Evolutionary conservation across 2,888 invertebrate species (phyloP).

Genomic region (Agrochola litura): DNA sequence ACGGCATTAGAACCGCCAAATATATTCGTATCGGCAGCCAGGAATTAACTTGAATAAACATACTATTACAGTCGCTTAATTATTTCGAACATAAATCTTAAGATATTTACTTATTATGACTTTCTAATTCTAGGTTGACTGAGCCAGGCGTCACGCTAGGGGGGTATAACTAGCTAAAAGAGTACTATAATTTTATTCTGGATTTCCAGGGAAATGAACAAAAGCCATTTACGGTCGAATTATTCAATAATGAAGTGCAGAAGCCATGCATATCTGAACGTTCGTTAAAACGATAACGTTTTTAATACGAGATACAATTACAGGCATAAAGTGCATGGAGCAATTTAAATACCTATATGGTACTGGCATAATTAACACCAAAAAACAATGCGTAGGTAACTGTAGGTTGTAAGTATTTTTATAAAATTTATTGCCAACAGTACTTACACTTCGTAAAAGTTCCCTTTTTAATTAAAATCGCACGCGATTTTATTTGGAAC

Average conservation of each 20-base stretch:
- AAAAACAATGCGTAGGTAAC: conserved; percentile 23
- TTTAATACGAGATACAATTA: conserved; percentile 46
- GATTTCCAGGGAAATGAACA: conserved; percentile 74
- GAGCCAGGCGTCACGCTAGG: conserved; percentile 80
- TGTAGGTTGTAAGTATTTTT: conserved; percentile 10
- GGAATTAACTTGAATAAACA: conserved; percentile 73
- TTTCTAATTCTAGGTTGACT: conserved; percentile 83
- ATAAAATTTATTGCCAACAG: conserved; percentile 13
- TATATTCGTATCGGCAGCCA: conserved; percentile 60
- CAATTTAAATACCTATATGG: conserved; percentile 13
- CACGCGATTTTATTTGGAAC: conserved; percentile 18
- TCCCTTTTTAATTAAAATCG: conserved; percentile 32
- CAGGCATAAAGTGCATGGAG: conserved; percentile 14
- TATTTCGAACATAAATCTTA: conserved; percentile 84
- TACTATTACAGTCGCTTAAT: conserved; percentile 78
- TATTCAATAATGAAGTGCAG: conserved; percentile 57
- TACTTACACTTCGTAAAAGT: conserved; percentile 12
- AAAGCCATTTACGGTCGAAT: conserved; percentile 62
- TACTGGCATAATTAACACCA: conserved; percentile 19
- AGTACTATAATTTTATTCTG: conserved; percentile 74
- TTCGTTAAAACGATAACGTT: conserved; percentile 41
- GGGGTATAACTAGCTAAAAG: conserved; percentile 55
- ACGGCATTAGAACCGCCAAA: conserved; percentile 52
- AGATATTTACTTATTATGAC: conserved; percentile 84
- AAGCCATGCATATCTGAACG: conserved; percentile 28